phyloP scores from a whole-genome alignment of 2,888 invertebrate species.

The Fragum sueziense region DNA sequence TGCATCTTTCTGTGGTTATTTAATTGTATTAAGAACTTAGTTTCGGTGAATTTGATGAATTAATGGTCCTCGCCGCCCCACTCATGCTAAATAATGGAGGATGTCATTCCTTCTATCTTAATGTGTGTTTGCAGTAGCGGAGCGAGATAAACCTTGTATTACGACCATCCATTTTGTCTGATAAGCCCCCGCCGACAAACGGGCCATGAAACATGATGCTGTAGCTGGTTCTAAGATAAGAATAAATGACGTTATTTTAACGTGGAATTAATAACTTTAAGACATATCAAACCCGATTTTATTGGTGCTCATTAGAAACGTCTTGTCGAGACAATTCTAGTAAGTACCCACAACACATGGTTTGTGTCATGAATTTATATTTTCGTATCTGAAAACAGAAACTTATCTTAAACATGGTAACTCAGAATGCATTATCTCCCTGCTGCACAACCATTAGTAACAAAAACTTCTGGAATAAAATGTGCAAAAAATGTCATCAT shows the following conservation, averaged over 20 bases:
- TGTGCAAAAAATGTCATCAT: conserved; percentile 14
- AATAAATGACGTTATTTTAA: no score
- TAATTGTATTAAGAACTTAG: no score
- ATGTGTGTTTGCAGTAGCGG: conserved; percentile 26
- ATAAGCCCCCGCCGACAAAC: conserved; percentile 19
- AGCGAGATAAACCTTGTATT: conserved; percentile 5
- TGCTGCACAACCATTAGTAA: neutral
- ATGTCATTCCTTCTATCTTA: conserved; percentile 17
- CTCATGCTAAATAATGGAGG: conserved; percentile 5
- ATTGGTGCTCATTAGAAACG: no score
- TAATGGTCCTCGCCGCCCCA: neutral
- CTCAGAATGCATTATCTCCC: conserved; percentile 8
- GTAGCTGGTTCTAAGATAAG: no score
- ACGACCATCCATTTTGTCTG: conserved; percentile 12
- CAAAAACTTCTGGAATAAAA: conserved; percentile 8
- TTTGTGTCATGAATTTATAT: no score
- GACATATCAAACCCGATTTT: no score
- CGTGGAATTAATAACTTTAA: no score
- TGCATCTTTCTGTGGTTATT: no score
- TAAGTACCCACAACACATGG: no score
- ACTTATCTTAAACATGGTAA: no score
- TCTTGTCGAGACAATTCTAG: no score
- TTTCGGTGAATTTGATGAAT: conserved; percentile 5
- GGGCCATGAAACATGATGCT: conserved; percentile 13
- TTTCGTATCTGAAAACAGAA: no score